A percentile compares a stretch with the other conserved stretches of the same genome.
Conservation (phyloP, 2,888 invertebrate species). For the Clusia tigrina region DNA sequence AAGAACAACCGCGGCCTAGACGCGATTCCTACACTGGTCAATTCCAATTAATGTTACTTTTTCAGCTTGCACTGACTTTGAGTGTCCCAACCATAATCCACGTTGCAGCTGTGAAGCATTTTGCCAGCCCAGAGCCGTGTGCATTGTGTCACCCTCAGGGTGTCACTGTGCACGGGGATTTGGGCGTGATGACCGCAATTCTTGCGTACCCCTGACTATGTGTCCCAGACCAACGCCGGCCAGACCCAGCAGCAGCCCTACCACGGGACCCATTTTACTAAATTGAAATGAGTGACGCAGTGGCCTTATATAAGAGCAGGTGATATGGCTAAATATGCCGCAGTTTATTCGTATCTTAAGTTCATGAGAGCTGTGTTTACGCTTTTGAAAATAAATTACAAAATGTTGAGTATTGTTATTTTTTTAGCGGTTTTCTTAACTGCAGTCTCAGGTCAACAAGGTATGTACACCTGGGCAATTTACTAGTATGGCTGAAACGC, state of each 20-base stretch:
- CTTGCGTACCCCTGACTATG: slow-evolving; percentile 25
- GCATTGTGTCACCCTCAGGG: slow-evolving; percentile 3
- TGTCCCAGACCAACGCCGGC: slow-evolving; percentile 14
- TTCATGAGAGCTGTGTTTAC: background rate
- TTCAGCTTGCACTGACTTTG: background rate
- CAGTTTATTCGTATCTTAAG: background rate
- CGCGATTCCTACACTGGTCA: background rate
- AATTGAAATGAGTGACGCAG: too few species aligned
- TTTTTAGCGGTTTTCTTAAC: background rate
- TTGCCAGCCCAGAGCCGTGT: background rate
- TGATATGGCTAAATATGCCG: background rate
- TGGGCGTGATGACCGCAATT: slow-evolving; percentile 20
- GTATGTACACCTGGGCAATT: too few species aligned
- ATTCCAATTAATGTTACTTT: background rate
- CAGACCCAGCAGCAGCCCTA: too few species aligned
- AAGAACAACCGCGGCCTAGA: too few species aligned
- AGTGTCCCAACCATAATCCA: background rate
- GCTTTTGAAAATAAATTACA: background rate
- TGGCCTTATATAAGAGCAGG: background rate
- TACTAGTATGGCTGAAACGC: too few species aligned
- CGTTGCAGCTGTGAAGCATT: background rate
- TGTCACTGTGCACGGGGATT: slow-evolving; percentile 31
- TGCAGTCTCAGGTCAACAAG: too few species aligned
- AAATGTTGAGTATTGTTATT: background rate
- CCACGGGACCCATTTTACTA: too few species aligned